Evolutionary conservation across 2,797 vertebrate species (phyloP).

Genomic region (Holocentrus rufus): DNA sequence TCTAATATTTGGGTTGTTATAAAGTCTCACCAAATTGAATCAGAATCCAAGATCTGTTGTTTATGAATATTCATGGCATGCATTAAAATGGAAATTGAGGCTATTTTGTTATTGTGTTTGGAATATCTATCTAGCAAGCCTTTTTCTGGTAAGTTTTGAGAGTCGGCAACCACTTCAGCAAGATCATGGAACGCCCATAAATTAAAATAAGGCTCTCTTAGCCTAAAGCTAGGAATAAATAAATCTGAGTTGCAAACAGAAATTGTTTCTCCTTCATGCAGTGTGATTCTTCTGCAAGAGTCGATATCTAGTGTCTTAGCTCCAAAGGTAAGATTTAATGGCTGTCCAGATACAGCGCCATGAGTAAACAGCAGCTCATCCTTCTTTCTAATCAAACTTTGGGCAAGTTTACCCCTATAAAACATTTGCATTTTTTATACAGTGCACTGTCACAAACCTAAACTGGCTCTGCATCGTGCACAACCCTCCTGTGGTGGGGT

Average conservation of each 20-base stretch:
- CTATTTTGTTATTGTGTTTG: slow-evolving; percentile 71
- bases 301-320: slow-evolving; percentile 73
- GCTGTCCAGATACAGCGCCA: slow-evolving; percentile 63
- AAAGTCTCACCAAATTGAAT: slow-evolving; percentile 68
- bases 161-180: slow-evolving; percentile 68
- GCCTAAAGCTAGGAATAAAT: slow-evolving; percentile 82
- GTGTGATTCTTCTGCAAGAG: slow-evolving; percentile 67
- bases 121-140: slow-evolving; percentile 63
- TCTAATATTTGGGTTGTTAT: slow-evolving; percentile 64
- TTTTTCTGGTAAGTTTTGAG: slow-evolving; percentile 69
- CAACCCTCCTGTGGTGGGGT: background rate
- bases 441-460: slow-evolving; percentile 17
- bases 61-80: slow-evolving; percentile 78
- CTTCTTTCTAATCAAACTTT: slow-evolving; percentile 49
- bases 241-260: slow-evolving; percentile 77
- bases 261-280: slow-evolving; percentile 79
- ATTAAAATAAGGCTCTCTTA: slow-evolving; percentile 79
- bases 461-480: background rate
- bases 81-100: slow-evolving; percentile 69
- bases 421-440: slow-evolving; percentile 31
- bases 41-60: slow-evolving; percentile 61
- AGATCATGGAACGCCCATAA: slow-evolving; percentile 76
- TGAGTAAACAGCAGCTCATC: slow-evolving; percentile 47
- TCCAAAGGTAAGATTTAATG: slow-evolving; percentile 77
- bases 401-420: slow-evolving; percentile 28